A percentile compares a stretch with the other conserved stretches of the same genome.
Evolutionary conservation across 53 echinoderm and acorn worm species (phyloP).

Genomic region (Mesocentrotus franciscanus): DNA sequence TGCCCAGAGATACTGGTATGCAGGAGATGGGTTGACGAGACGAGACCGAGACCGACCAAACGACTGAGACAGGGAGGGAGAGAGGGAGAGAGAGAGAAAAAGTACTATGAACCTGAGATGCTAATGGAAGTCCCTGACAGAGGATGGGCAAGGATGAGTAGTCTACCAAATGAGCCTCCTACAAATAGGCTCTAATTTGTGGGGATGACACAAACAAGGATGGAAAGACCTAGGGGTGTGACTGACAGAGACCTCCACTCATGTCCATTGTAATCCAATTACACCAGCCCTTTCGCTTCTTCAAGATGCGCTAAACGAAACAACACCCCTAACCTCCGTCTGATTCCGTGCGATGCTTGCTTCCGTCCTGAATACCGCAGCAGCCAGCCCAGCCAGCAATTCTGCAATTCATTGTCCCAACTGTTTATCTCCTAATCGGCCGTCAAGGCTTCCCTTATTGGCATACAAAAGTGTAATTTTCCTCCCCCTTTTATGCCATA

Average conservation of each 20-base stretch:
- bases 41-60: background rate
- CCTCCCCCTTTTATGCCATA: slow-evolving; percentile 60
- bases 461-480: slow-evolving; percentile 67
- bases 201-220: slow-evolving; percentile 60
- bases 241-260: slow-evolving; percentile 61
- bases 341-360: slow-evolving; percentile 57
- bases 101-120: slow-evolving; percentile 66
- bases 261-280: slow-evolving; percentile 71
- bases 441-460: slow-evolving; percentile 67
- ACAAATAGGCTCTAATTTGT: slow-evolving; percentile 66
- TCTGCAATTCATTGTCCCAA: slow-evolving; percentile 65
- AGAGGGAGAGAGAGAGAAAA: slow-evolving; percentile 44
- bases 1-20: slow-evolving; percentile 23
- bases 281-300: slow-evolving; percentile 35
- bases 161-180: slow-evolving; percentile 64
- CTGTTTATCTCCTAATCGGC: slow-evolving; percentile 70
- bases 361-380: slow-evolving; percentile 64
- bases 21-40: background rate
- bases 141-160: slow-evolving; percentile 54
- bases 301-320: slow-evolving; percentile 61
- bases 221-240: slow-evolving; percentile 51
- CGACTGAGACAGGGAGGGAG: slow-evolving; percentile 9
- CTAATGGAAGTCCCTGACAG: slow-evolving; percentile 67
- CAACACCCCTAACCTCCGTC: slow-evolving; percentile 40
- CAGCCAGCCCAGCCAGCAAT: slow-evolving; percentile 59